Base-by-base conservation (phyloP, 2,113 vertebrate species). In the Myotis lucifugus region DNA sequence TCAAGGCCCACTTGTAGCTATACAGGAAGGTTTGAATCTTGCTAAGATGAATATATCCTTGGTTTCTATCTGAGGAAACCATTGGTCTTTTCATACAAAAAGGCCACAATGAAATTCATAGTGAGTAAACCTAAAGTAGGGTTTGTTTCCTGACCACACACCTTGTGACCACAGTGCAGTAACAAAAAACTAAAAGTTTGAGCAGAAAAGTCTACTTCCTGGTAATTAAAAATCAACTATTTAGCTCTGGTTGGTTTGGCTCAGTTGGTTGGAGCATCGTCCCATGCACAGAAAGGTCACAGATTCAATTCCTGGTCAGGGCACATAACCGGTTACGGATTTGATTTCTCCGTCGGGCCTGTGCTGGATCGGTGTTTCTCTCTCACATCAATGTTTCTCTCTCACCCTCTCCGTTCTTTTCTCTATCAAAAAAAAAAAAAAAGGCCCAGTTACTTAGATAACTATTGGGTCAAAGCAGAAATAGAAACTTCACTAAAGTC, bases 1-100 rank as follows among this genome's bases (percentile, higher is more conserved):
- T 23, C 29, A 42, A 81, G 37, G 8, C 66, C 48, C 21, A 25
- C 32, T 76, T 67, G 6, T 54, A 19, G 25, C 37, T 34, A 2
- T 52, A 2, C 7, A n/a, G 64, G 69, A 70, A 59, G 34, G 10
- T 46, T 84, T 32, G 52, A 76, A 1, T 81, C 3, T 32, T 17
- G 8, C 64, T 34, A 27, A 12, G 23, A 0, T 0, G n/a, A n/a
- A 7, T 37, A 0, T 27, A 1, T 61, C 21, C n/a, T 5, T 67
- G 29, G 54, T 92, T 50, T 64, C 77, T 2, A 0, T 13, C 81
- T 48, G 42, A 29, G 56, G 82, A 76, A 5, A 13, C 40, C 40
- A 13, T 1, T 61, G 29, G 29, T 72, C 64, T 87, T 93, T 90
- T 40, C 13, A 54, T 5, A 15, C 37, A 52, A 48, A 76, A 13